phyloP scores from a whole-genome alignment of 2,113 vertebrate genomes.

The Callospermophilus lateralis region DNA sequence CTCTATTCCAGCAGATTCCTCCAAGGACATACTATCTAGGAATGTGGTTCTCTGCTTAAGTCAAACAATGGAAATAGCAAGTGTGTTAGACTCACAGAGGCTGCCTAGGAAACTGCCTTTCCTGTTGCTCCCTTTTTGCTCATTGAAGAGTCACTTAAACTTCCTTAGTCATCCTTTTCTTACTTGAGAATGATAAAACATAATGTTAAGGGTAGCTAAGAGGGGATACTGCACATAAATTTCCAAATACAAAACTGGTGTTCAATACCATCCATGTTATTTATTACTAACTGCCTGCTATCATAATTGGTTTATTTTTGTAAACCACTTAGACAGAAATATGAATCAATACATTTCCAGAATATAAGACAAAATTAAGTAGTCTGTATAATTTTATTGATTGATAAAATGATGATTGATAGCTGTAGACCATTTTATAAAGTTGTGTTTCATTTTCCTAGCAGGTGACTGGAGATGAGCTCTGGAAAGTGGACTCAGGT shows the following conservation, averaged over 20 bases:
- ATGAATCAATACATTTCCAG: neutral
- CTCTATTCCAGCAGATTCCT: neutral
- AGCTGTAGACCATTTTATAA: neutral
- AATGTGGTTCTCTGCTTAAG: neutral
- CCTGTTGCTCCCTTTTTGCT: neutral
- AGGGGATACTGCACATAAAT: neutral
- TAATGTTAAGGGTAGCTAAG: neutral
- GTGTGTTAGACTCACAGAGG: neutral
- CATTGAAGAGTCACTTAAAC: conserved; percentile 24
- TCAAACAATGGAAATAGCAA: neutral
- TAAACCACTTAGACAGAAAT: neutral
- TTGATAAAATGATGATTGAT: neutral
- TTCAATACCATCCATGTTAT: neutral
- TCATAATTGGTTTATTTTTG: neutral
- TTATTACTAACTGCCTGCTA: neutral
- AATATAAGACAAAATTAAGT: neutral
- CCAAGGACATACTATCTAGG: neutral
- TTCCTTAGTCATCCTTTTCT: neutral
- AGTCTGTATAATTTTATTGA: neutral
- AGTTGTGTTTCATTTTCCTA: neutral
- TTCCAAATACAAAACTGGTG: neutral
- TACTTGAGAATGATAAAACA: neutral
- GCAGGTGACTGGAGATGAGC: conserved; percentile 6
- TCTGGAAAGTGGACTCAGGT: conserved; percentile 29
- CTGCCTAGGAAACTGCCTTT: neutral